Evolutionary conservation across 64 coral and sea anemone species (phyloP), one percentile per base, ranked within the genome.

Genomic region (Pocillopora verrucosa): DNA sequence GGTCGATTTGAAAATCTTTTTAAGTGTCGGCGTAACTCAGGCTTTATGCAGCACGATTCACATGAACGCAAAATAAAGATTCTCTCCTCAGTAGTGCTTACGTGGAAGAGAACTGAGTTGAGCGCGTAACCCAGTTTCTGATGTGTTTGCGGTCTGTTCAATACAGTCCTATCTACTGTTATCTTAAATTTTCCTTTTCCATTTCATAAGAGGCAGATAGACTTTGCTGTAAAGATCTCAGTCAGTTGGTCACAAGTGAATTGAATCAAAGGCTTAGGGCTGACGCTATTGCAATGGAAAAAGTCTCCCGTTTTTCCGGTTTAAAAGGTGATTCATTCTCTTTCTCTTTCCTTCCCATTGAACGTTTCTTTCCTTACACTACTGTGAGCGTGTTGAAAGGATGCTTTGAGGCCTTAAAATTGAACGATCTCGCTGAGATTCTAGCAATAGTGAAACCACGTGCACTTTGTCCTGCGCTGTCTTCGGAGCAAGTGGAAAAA

Each of bases 141-240:
- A 25, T 72, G n/a, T 72, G 7, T 72, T 25, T 60, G 41, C 41
- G 41, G 41, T 45, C 2, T 6, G 41, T 80, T 2, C 6, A 45
- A 45, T 45, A 45, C 41, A 45, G 6, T 2, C 41, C 6, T 45
- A 3, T 45, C 6, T 6, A 45, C 41, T 22, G 14, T 45, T 45
- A 45, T 45, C 41, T 45, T 45, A 3, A 45, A 45, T 45, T 45
- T 2, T 45, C 2, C 56, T 83, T 22, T 20, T 34, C 36, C 14
- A 45, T 30, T 41, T 20, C 16, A n/a, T 20, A 10, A 70, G 67
- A 70, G 67, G 11, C 9, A 19, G 10, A 11, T 20, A 36, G 68
- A 67, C 63, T 25, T 36, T 56, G 63, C 60, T 67, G 67, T 61
- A 84, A 84, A 84, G 80, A 84, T 38, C 9, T 84, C 19, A 84